phyloP scores from a whole-genome alignment of 2,888 invertebrate genomes.

The Agrotis clavis region DNA sequence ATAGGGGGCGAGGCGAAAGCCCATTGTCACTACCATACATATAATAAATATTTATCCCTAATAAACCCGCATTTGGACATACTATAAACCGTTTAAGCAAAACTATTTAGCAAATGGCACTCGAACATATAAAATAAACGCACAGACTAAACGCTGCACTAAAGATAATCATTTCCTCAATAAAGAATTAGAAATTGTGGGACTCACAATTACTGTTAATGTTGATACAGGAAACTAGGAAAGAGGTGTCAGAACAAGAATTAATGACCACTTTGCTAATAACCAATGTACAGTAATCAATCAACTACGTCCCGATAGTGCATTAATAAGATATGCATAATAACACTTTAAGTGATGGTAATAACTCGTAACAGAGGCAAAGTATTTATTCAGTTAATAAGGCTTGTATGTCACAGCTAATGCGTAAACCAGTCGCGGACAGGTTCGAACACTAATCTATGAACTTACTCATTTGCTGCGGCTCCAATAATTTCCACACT shows the following conservation, averaged over 20 bases:
- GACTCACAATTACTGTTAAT: constrained; percentile 22
- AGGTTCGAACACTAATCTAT: constrained; percentile 71
- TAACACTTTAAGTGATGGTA: constrained; percentile 53
- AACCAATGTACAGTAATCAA: constrained; percentile 55
- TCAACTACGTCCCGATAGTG: constrained; percentile 39
- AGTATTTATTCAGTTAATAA: constrained; percentile 64
- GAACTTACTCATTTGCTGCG: constrained; percentile 70
- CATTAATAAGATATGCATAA: constrained; percentile 55
- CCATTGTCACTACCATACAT: too few relatives aligned
- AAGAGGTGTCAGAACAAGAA: constrained; percentile 47
- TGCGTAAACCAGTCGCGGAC: constrained; percentile 75
- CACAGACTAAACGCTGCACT: constrained; percentile 9
- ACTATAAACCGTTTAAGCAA: neutral
- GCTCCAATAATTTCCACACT: constrained; percentile 76
- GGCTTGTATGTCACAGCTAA: constrained; percentile 77
- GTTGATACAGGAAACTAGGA: constrained; percentile 41
- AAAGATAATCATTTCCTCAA: constrained; percentile 48
- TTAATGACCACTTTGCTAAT: constrained; percentile 48
- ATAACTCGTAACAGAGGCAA: constrained; percentile 56
- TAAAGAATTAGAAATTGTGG: constrained; percentile 47
- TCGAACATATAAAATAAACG: constrained; percentile 1
- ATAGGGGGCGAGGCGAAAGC: too few relatives aligned
- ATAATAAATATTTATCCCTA: too few relatives aligned
- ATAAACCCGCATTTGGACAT: neutral
- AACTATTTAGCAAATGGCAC: neutral